phyloP scores from a whole-genome alignment of 1,140 invertebrate genomes.

The Drosophila lacteicornis region DNA sequence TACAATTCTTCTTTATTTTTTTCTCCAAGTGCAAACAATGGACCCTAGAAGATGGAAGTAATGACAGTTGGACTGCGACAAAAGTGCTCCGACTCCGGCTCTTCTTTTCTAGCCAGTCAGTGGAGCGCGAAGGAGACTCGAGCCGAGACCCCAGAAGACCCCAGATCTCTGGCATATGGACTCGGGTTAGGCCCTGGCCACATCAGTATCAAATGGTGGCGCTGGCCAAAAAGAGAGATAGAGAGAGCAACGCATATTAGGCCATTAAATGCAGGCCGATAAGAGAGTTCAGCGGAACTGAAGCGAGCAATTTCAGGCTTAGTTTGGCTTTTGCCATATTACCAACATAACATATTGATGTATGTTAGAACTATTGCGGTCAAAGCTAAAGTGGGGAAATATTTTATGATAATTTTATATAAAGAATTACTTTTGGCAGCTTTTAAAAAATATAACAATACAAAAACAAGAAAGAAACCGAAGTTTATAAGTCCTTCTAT shows the following conservation, averaged over 20 bases:
- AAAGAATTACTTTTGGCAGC: too few relatives aligned
- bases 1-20: not conserved
- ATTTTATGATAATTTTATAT: not conserved
- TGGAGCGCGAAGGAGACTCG: constrained; percentile 66
- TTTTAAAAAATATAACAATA: too few relatives aligned
- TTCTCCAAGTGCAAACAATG: constrained; percentile 15
- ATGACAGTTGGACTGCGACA: constrained; percentile 46
- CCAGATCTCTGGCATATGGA: constrained; percentile 11
- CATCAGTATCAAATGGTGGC: constrained; percentile 24
- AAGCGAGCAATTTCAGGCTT: constrained; percentile 81
- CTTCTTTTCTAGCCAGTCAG: constrained; percentile 62
- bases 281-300: constrained; percentile 83
- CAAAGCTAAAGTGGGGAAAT: not conserved
- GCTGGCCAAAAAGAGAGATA: constrained; percentile 20
- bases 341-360: not conserved
- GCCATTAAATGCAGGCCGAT: constrained; percentile 80
- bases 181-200: constrained; percentile 15
- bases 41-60: constrained; percentile 12
- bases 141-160: constrained; percentile 2
- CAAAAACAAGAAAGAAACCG: too few relatives aligned
- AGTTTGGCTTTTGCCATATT: constrained; percentile 59
- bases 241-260: constrained; percentile 65
- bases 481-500: too few relatives aligned
- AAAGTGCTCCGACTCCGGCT: constrained; percentile 32
- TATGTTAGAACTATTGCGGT: not conserved